phyloP scores from a whole-genome alignment of 1,140 invertebrate species.

The Alviniconcha marisindica region DNA sequence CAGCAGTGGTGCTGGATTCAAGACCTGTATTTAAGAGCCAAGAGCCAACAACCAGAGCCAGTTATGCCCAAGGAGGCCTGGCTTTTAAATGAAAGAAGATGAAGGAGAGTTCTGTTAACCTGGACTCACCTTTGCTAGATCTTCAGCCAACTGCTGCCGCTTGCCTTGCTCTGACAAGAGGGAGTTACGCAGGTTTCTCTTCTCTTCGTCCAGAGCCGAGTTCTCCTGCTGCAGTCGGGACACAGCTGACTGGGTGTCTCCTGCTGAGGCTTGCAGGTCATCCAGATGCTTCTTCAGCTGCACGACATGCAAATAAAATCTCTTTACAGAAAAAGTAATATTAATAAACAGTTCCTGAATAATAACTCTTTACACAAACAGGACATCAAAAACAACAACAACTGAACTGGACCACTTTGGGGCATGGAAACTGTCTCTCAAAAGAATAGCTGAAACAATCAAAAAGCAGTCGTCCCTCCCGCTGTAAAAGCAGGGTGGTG shows the following conservation, averaged over 20 bases:
- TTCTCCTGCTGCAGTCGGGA: constrained; percentile 43
- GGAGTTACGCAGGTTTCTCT: constrained; percentile 42
- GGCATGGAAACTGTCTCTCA: too few species aligned
- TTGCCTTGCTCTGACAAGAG: constrained; percentile 34
- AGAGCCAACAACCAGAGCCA: too few species aligned
- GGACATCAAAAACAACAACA: neutral
- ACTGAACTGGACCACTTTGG: too few species aligned
- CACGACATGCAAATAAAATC: neutral
- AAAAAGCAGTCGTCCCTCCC: too few species aligned
- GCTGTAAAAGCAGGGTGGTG: too few species aligned
- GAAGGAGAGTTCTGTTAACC: too few species aligned
- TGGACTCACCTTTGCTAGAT: constrained; percentile 41
- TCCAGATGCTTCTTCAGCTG: constrained; percentile 43
- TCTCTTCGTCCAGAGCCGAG: constrained; percentile 38
- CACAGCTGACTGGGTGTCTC: constrained; percentile 34
- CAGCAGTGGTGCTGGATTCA: too few species aligned
- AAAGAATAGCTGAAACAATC: too few species aligned
- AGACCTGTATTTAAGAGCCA: too few species aligned
- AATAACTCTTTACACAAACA: neutral
- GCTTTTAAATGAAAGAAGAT: too few species aligned
- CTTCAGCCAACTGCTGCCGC: constrained; percentile 14
- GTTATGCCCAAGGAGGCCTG: too few species aligned
- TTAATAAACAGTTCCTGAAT: neutral
- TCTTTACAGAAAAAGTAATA: neutral
- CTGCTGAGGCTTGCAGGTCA: constrained; percentile 35